Evolutionary conservation across 2,888 invertebrate genomes (phyloP).

Genomic region (Scaptomyza reducta): DNA sequence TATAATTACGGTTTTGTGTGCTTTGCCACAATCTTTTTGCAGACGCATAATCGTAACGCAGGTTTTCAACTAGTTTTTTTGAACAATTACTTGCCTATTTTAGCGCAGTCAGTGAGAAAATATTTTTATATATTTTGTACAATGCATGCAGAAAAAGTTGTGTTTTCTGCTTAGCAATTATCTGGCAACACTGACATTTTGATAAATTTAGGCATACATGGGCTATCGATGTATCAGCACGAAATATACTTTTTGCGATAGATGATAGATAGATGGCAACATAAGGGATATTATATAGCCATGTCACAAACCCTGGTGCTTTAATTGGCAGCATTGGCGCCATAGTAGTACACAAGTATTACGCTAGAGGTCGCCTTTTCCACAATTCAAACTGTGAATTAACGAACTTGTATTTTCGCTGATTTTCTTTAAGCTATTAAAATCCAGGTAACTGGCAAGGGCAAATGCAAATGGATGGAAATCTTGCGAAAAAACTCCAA

Average conservation of each 20-base stretch:
- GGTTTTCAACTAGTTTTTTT: slow-evolving; percentile 1
- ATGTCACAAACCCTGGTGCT: slow-evolving; percentile 7
- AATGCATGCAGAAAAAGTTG: slow-evolving; percentile 37
- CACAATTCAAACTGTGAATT: background rate
- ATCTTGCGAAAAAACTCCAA: slow-evolving; percentile 81
- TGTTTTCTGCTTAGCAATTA: slow-evolving; percentile 29
- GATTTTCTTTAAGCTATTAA: slow-evolving; percentile 76
- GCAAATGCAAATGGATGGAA: slow-evolving; percentile 84
- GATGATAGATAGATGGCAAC: background rate
- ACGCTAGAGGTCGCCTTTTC: slow-evolving; percentile 3
- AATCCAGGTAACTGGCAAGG: slow-evolving; percentile 83
- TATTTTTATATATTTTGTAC: slow-evolving; percentile 12
- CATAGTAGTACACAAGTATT: background rate
- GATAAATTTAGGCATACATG: background rate
- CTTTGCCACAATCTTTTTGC: background rate
- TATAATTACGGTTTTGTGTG: slow-evolving; percentile 6
- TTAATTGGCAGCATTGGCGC: too few relatives aligned
- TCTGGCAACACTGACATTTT: slow-evolving; percentile 37
- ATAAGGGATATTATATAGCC: background rate
- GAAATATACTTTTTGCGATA: background rate
- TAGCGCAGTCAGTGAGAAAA: slow-evolving; percentile 10
- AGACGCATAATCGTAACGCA: background rate
- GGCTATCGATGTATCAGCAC: slow-evolving; percentile 35
- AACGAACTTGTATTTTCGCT: slow-evolving; percentile 9
- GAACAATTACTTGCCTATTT: slow-evolving; percentile 34